Evolutionary conservation across 30 jellyfish, hydroid and myxozoan genomes (phyloP).

Genomic region (Sanderia malayensis): DNA sequence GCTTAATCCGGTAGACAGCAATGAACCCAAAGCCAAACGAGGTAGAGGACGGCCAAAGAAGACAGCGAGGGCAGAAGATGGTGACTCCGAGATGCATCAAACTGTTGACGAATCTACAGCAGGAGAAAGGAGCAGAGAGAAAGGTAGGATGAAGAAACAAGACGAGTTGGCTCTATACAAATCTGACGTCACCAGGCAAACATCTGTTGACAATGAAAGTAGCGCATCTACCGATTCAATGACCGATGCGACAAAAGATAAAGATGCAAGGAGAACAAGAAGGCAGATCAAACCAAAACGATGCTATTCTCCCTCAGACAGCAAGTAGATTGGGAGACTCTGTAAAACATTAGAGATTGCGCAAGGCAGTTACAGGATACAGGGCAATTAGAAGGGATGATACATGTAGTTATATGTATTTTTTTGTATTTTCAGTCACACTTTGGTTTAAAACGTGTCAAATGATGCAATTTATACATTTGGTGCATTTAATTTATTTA

Average conservation of each 20-base stretch:
- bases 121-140: constrained; percentile 4
- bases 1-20: too few relatives aligned
- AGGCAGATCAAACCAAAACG: constrained; percentile 63
- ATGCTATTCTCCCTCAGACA: constrained; percentile 79
- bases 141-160: constrained; percentile 4
- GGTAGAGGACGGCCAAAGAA: constrained; percentile 56
- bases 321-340: too few relatives aligned
- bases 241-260: constrained; percentile 27
- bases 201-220: constrained; percentile 49
- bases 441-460: not conserved
- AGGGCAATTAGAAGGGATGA: too few relatives aligned
- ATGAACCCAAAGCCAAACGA: constrained; percentile 27
- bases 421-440: not conserved
- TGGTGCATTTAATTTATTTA: not conserved
- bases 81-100: not conserved
- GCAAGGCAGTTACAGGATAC: too few relatives aligned
- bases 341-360: too few relatives aligned
- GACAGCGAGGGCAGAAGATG: not conserved
- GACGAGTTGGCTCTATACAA: not conserved
- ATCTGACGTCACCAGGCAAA: constrained; percentile 20
- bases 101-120: constrained; percentile 3
- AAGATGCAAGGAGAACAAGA: constrained; percentile 40
- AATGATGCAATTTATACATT: constrained; percentile 3
- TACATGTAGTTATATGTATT: not conserved
- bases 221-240: constrained; percentile 50